These are phyloP conservation scores for Smittia sp. DNA, from an alignment of 2,888 invertebrate genomes.

Conservation along the genomic window DNA sequence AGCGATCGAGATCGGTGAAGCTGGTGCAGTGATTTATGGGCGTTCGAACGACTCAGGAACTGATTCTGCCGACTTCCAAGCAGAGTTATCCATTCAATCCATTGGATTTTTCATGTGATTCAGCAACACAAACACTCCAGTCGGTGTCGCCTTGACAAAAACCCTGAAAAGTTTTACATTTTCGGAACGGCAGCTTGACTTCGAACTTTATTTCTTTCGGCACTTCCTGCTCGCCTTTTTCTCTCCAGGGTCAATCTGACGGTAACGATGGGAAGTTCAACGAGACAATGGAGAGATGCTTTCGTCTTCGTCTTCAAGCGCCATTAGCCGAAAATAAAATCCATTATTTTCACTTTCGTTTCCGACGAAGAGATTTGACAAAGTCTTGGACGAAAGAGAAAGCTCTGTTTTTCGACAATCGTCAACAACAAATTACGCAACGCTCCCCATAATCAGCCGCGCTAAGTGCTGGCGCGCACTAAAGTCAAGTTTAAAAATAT, in stretches of 20 bases:
- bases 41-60: background rate
- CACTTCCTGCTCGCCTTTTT: slow-evolving; percentile 33
- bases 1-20: no score
- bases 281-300: background rate
- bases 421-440: slow-evolving; percentile 19
- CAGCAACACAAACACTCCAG: background rate
- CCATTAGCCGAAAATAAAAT: background rate
- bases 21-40: background rate
- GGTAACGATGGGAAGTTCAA: background rate
- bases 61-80: background rate
- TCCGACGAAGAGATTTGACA: slow-evolving; percentile 4
- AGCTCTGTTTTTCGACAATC: background rate
- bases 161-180: slow-evolving; percentile 32
- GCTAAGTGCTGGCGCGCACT: background rate
- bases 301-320: background rate
- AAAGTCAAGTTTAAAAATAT: slow-evolving; percentile 40
- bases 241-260: slow-evolving; percentile 1
- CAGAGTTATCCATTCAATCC: background rate
- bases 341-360: slow-evolving; percentile 6
- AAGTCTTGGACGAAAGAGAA: slow-evolving; percentile 19
- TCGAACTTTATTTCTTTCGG: background rate
- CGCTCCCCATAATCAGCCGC: background rate
- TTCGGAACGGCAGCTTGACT: background rate
- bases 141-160: slow-evolving; percentile 29
- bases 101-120: background rate